Base-by-base conservation (phyloP, 2,797 vertebrate genomes). In the Acanthis flammea region DNA sequence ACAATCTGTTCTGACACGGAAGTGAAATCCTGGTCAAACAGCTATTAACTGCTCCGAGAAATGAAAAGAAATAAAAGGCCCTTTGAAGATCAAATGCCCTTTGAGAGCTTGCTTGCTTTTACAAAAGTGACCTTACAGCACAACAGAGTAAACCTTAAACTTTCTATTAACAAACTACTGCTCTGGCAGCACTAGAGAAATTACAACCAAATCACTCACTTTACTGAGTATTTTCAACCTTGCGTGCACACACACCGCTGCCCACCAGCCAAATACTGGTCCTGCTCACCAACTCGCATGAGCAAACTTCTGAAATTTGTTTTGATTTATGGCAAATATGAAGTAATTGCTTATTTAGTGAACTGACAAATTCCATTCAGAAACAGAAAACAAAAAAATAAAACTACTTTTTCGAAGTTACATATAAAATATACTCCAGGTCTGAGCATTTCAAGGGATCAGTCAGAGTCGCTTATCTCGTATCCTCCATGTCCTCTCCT, bases 1-100 rank as follows among this genome's bases (percentile, higher is more conserved):
- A 95, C 94, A 96, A 45, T 92, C 95, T 88, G 84, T 89, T 95
- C 93, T 86, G 90, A 97, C 91, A 95, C 47, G 16, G 95, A 97
- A 93, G 92, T 93, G 66, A 85, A 57, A 66, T 94, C 91, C 93
- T 95, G 67, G 62, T 74, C 86, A 84, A 96, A 95, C 37, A 78
- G 61, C 47, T 66, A 89, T 44, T 86, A 86, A 90, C 78, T 83
- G 65, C 78, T 90, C 86, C n/a, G 75, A 94, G 79, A 95, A 96
- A 86, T 48, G 27, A 93, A 92, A 90, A 92, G 72, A 89, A 95
- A 91, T 70, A 88, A 78, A 95, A 92, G 65, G 10, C 21, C 12
- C 65, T 88, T 75, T 93, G 63, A 92, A 92, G 70, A 81, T 80
- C 91, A 88, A 87, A 91, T 31, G 73, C 18, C 86, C 82, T 62